These are phyloP conservation scores for Nematopogon swammerdamellus DNA, from an alignment of 2,888 invertebrate genomes.

Conservation along the genomic window DNA sequence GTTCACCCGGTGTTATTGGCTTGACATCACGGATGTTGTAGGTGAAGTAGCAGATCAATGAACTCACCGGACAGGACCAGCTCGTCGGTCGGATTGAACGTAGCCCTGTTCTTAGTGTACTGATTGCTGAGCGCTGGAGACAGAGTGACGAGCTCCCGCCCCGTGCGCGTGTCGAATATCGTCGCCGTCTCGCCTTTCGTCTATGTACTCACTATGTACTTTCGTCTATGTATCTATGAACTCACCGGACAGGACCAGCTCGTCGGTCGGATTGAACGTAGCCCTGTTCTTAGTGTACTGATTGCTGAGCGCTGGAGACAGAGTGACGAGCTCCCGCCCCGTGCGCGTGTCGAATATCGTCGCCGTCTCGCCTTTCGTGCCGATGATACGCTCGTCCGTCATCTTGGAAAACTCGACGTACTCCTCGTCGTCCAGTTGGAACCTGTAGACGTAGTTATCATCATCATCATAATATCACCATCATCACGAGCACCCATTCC, in stretches of 20 bases:
- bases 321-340: slow-evolving; percentile 66
- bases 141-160: slow-evolving; percentile 68
- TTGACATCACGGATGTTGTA: too few species aligned
- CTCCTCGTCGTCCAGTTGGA: slow-evolving; percentile 77
- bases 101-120: slow-evolving; percentile 91
- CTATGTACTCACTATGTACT: too few species aligned
- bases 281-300: slow-evolving; percentile 92
- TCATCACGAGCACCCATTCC: too few species aligned
- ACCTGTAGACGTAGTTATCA: too few species aligned
- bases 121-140: slow-evolving; percentile 84
- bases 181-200: slow-evolving; percentile 81
- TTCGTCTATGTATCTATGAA: too few species aligned
- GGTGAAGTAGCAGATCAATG: too few species aligned
- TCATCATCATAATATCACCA: too few species aligned
- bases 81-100: slow-evolving; percentile 92
- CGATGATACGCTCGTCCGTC: slow-evolving; percentile 81
- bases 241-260: slow-evolving; percentile 79
- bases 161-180: slow-evolving; percentile 87
- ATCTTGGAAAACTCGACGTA: slow-evolving; percentile 90
- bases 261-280: slow-evolving; percentile 91
- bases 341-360: slow-evolving; percentile 88
- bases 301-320: slow-evolving; percentile 83
- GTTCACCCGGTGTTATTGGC: too few species aligned
- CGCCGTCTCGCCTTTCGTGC: slow-evolving; percentile 81
- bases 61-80: slow-evolving; percentile 74